A percentile compares a stretch with the other conserved stretches of the same genome.
Evolutionary conservation across 37 sponge, comb jelly and placozoan genomes (phyloP).

Genomic region (Cliona cf. orientalis): DNA sequence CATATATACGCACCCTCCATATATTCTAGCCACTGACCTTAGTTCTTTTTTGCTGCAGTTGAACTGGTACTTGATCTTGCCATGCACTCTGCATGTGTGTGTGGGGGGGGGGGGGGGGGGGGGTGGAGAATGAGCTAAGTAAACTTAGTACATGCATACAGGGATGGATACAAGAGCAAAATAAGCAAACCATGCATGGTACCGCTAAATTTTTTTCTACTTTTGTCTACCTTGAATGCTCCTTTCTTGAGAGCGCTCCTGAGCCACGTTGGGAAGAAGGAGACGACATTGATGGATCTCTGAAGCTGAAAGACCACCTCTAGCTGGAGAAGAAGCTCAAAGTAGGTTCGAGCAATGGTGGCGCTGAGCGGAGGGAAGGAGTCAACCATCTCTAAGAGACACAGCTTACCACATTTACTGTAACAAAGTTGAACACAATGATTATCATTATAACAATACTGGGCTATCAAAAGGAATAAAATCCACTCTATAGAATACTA

Average conservation of each 20-base stretch:
- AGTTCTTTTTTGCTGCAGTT: slow-evolving; percentile 46
- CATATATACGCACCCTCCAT: too few relatives aligned
- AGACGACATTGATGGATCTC: slow-evolving; percentile 7
- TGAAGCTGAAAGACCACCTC: slow-evolving; percentile 17
- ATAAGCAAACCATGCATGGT: neutral
- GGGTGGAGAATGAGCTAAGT: too few relatives aligned
- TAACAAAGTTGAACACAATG: too few relatives aligned
- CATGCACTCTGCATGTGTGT: slow-evolving; percentile 6
- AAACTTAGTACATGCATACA: neutral
- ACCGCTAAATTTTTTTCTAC: neutral
- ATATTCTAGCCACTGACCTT: slow-evolving; percentile 32
- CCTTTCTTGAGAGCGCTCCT: slow-evolving; percentile 41
- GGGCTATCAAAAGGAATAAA: too few relatives aligned
- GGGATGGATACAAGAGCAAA: neutral
- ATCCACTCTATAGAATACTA: too few relatives aligned
- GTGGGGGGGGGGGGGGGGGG: too few relatives aligned
- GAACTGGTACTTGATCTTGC: slow-evolving; percentile 36
- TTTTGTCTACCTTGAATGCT: slow-evolving; percentile 10
- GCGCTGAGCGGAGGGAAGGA: slow-evolving; percentile 38
- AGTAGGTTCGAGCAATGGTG: slow-evolving; percentile 44
- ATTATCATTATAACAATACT: too few relatives aligned
- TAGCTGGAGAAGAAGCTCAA: slow-evolving; percentile 61
- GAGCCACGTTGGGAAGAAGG: slow-evolving; percentile 55
- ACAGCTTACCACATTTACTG: too few relatives aligned
- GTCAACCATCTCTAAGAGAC: slow-evolving; percentile 22